Conservation (phyloP, 2,113 vertebrate genomes). For the Psephotus haematonotus region DNA sequence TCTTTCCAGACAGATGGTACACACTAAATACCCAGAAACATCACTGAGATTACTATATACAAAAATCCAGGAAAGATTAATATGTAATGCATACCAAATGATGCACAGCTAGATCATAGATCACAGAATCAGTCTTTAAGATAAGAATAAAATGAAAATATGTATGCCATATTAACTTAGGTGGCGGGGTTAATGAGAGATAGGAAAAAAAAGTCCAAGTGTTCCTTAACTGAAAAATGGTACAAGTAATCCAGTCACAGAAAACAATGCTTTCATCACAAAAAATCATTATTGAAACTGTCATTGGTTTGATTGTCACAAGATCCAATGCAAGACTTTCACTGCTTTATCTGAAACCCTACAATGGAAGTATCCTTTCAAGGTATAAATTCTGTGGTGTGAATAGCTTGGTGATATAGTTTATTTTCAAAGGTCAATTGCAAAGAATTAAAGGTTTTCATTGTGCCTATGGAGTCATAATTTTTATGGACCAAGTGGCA, state of each 20-base stretch:
- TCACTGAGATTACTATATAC: not conserved
- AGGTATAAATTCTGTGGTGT: not conserved
- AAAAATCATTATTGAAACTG: not conserved
- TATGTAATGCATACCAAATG: not conserved
- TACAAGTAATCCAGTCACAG: not conserved
- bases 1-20: not conserved
- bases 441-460: not conserved
- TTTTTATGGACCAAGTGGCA: not conserved
- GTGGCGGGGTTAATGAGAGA: not conserved
- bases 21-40: not conserved
- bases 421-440: not conserved
- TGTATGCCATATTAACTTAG: rapidly evolving
- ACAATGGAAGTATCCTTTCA: not conserved
- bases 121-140: not conserved
- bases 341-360: not conserved
- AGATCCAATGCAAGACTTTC: not conserved
- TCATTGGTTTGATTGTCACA: not conserved
- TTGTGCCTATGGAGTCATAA: not conserved
- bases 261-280: not conserved
- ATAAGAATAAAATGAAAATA: not conserved
- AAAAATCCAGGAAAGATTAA: not conserved
- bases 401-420: not conserved
- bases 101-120: not conserved
- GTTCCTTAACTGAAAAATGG: not conserved
- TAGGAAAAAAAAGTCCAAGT: not conserved